Evolutionary conservation across 2,888 invertebrate species (phyloP), one percentile per base, ranked within the genome.

Genomic region (Tryphoninae sp.): DNA sequence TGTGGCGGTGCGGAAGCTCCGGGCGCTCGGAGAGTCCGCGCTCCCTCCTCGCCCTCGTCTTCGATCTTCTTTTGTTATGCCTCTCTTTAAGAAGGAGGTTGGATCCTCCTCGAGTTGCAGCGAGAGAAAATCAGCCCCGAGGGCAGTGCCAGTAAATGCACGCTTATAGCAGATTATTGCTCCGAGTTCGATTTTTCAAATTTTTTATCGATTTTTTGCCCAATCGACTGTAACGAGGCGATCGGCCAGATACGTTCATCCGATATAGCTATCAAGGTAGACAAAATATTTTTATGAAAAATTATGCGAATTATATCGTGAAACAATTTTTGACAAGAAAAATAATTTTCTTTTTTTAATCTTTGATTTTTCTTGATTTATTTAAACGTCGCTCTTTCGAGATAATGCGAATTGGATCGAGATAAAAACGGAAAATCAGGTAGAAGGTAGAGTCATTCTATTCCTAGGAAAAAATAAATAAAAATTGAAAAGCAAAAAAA

Each of bases 1-100:
- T 78, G 81, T 77, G 82, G 83, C 83, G 79, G 83, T 80, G 74
- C 65, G 49, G 23, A 68, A 75, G 84, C 84, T 71, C 67, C 74
- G 69, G 79, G 74, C 45, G 45, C 7, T 45, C 45, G 13, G 13
- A 13, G 13, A 45, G 45, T 45, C 13, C 45, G 13, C 11, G 13
- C 13, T 45, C 45, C 45, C 45, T 13, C 13, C 45, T 45, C 13
- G 9, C 11, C 45, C 45, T 45, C 45, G 13, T 11, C 45, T 45
- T 45, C 45, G 11, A 45, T 45, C 45, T 45, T 45, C 45, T 45
- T 45, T 45, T 45, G 45, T 45, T 13, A 45, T 45, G 11, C 45
- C 9, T 45, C 13, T 13, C 45, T 13, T 45, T 45, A 45, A 45
- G 45, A 45, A 45, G 45, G 45, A 45, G 3, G 45, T 45, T 45